A percentile compares a stretch with the other conserved stretches of the same genome.
These are phyloP conservation scores for Cepaea nemoralis DNA, from an alignment of 1,140 invertebrate species.

Conservation along the genomic window DNA sequence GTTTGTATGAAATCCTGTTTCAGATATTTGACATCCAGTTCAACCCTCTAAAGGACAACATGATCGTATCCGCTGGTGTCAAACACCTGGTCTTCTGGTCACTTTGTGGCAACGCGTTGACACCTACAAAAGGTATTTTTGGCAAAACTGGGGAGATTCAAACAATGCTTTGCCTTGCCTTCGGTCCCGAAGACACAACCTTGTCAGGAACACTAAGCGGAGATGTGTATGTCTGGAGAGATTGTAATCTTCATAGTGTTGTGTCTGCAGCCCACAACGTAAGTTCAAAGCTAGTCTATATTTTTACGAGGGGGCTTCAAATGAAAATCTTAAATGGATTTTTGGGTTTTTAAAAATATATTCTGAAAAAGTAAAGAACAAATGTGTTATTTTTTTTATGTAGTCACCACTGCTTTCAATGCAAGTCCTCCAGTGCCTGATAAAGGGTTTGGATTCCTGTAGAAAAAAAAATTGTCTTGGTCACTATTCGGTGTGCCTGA, in stretches of 20 bases:
- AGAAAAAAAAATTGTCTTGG: too few species aligned
- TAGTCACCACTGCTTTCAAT: too few species aligned
- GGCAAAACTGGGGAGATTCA: slow-evolving; percentile 72
- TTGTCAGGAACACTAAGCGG: slow-evolving; percentile 70
- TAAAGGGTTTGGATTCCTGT: too few species aligned
- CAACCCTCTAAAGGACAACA: slow-evolving; percentile 63
- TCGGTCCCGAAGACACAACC: slow-evolving; percentile 63
- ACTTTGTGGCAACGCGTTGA: slow-evolving; percentile 71
- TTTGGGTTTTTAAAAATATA: too few species aligned
- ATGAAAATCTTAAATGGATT: too few species aligned
- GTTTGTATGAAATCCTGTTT: background rate
- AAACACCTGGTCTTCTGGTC: slow-evolving; percentile 73
- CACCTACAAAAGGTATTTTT: slow-evolving; percentile 70
- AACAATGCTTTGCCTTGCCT: slow-evolving; percentile 69
- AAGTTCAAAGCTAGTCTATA: slow-evolving; percentile 38
- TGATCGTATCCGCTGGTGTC: slow-evolving; percentile 71
- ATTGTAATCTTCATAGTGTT: slow-evolving; percentile 61
- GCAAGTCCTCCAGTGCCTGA: too few species aligned
- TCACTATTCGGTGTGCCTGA: too few species aligned
- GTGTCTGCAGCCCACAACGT: slow-evolving; percentile 68
- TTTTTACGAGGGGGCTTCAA: too few species aligned
- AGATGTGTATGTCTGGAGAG: slow-evolving; percentile 71
- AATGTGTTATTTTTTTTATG: too few species aligned
- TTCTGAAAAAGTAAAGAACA: too few species aligned
- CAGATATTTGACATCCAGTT: slow-evolving; percentile 73